Base-by-base conservation (phyloP, 2,888 invertebrate genomes). In the Punctoribates punctum region DNA sequence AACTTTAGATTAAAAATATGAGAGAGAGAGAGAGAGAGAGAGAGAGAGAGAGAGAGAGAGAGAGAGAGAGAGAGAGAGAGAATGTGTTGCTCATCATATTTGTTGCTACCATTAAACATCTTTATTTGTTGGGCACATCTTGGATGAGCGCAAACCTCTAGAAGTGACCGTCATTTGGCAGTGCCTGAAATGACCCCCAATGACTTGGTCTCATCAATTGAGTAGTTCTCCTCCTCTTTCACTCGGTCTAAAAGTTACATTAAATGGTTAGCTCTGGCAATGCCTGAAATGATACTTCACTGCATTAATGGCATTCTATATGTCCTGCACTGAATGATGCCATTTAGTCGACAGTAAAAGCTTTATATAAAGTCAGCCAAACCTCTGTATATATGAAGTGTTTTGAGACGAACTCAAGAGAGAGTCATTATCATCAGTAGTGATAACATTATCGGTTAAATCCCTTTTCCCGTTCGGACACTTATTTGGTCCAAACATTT, bases 131-230 rank as follows among this genome's bases (percentile, higher is more conserved):
- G 65, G 34, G 27, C 65, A 27, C 74, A 57, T 20, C 29, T 6
- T 27, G 13, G 38, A 73, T 73, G 23, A 73, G 54, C 23, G n/a
- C 51, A 11, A 57, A 57, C 25, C 54, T 23, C 27, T 57, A 25
- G 25, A 57, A 73, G 57, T 73, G 74, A 73, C 74, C 74, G 25
- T 73, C 57, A 29, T 6, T 2, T 46, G 13, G 23, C 1, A 25
- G 2, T 23, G 74, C 57, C 1, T 25, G 11, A 46, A 48, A 23
- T 65, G 65, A 65, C 65, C 46, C 73, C 46, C 13, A 46, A 73
- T 73, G 73, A 73, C 73, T 73, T 73, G n/a, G 3, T 15, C 65
- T 65, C 73, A 73, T 73, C 73, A 73, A 73, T 73, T 46, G 42
- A 48, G 20, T 17, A 25, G 46, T 73, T 73, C 73, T 73, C 73